These are phyloP conservation scores for Esox niger DNA, from an alignment of 2,113 vertebrate genomes.

Conservation along the genomic window DNA sequence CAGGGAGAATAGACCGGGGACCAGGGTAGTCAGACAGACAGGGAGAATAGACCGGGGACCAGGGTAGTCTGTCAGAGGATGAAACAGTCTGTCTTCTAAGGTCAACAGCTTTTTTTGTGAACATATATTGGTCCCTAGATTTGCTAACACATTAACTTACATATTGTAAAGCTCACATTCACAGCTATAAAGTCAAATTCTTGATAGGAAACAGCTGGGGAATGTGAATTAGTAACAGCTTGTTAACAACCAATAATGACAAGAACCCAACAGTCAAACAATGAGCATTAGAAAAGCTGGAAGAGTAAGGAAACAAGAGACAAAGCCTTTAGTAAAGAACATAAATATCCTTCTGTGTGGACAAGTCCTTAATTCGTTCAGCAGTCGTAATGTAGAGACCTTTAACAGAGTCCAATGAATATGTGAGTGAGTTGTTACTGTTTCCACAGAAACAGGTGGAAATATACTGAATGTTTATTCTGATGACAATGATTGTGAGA, in stretches of 20 bases:
- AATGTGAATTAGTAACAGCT: slow-evolving; percentile 8
- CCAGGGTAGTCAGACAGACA: too few species aligned
- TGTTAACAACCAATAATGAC: slow-evolving; percentile 5
- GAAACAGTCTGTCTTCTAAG: not conserved
- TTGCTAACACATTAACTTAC: not conserved
- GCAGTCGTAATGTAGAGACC: slow-evolving; percentile 34
- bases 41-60: too few species aligned
- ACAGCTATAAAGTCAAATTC: slow-evolving; percentile 54
- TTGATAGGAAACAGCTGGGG: slow-evolving; percentile 36
- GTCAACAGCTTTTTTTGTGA: not conserved
- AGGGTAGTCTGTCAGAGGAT: not conserved
- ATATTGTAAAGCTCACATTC: slow-evolving; percentile 29
- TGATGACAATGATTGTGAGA: too few species aligned
- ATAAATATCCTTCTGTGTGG: slow-evolving; percentile 63
- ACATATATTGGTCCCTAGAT: too few species aligned
- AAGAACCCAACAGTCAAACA: not conserved
- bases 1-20: too few species aligned
- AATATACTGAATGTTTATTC: too few species aligned
- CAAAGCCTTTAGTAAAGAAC: slow-evolving; percentile 56
- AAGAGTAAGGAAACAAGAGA: slow-evolving; percentile 44
- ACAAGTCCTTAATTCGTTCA: slow-evolving; percentile 27
- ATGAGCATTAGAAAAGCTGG: not conserved
- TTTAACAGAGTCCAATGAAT: slow-evolving; percentile 23
- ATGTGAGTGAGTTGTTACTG: too few species aligned
- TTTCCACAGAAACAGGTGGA: too few species aligned